Conservation (phyloP, 2,113 vertebrate species). For the Gnathochromis pfefferi region DNA sequence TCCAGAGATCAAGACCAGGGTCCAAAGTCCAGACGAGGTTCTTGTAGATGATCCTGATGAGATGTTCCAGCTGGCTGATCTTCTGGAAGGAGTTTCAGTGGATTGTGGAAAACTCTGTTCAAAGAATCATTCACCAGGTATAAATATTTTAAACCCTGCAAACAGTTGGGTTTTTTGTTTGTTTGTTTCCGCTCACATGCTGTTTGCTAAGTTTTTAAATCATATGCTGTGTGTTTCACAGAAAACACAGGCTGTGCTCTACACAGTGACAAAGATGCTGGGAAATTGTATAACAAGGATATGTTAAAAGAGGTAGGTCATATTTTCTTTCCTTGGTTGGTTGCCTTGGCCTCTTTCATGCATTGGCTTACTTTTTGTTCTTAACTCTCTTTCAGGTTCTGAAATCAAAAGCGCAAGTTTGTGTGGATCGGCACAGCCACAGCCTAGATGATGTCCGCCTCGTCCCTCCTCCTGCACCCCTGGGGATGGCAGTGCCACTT, state of each 20-base stretch:
- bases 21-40: slow-evolving; percentile 66
- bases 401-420: slow-evolving; percentile 33
- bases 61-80: slow-evolving; percentile 70
- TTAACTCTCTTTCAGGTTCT: slow-evolving; percentile 42
- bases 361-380: background rate
- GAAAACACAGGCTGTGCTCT: slow-evolving; percentile 34
- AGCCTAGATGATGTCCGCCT: slow-evolving; percentile 74
- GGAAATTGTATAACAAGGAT: slow-evolving; percentile 54
- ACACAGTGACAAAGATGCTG: slow-evolving; percentile 31
- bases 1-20: slow-evolving; percentile 61
- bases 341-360: background rate
- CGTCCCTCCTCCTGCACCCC: slow-evolving; percentile 43
- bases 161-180: background rate
- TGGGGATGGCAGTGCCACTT: slow-evolving; percentile 49
- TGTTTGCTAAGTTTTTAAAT: background rate
- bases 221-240: slow-evolving; percentile 22
- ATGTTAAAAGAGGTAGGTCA: slow-evolving; percentile 70
- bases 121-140: slow-evolving; percentile 65
- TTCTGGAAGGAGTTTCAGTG: slow-evolving; percentile 69
- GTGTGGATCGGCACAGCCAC: slow-evolving; percentile 68
- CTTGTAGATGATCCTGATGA: slow-evolving; percentile 71
- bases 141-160: background rate
- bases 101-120: slow-evolving; percentile 61
- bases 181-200: background rate
- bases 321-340: background rate